Evolutionary conservation across 2,888 invertebrate species (phyloP).

Genomic region (Smittia aterrima): DNA sequence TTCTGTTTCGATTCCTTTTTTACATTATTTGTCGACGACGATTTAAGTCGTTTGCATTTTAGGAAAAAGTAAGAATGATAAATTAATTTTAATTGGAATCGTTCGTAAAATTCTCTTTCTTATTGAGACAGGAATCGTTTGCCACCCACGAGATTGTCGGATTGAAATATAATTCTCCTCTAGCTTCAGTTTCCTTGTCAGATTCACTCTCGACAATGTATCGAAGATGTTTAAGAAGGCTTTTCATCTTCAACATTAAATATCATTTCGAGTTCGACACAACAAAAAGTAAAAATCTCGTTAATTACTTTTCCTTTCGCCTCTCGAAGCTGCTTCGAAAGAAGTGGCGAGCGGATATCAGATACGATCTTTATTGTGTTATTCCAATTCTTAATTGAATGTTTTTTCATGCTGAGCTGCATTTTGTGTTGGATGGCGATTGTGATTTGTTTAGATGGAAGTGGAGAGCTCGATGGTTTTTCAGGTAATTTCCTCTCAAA

Average conservation of each 20-base stretch:
- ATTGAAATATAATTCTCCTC: neutral
- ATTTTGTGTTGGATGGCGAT: neutral
- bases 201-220: neutral
- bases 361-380: conserved; percentile 20
- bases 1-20: neutral
- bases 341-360: neutral
- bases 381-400: conserved; percentile 14
- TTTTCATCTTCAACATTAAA: neutral
- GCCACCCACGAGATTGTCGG: neutral
- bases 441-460: too few relatives aligned
- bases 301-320: conserved; percentile 24
- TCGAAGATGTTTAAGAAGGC: neutral
- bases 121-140: neutral
- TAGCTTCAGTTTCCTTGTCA: neutral
- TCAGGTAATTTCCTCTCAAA: neutral
- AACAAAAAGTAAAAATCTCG: neutral
- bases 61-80: neutral
- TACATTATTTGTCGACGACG: too few relatives aligned
- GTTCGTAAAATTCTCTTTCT: too few relatives aligned
- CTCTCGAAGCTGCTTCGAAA: neutral
- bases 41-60: neutral
- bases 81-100: neutral
- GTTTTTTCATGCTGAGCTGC: conserved; percentile 10
- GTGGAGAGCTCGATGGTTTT: too few relatives aligned
- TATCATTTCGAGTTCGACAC: neutral